Evolutionary conservation across 1,140 invertebrate genomes (phyloP), one percentile per base, ranked within the genome.

Genomic region (Drosophila virilis): DNA sequence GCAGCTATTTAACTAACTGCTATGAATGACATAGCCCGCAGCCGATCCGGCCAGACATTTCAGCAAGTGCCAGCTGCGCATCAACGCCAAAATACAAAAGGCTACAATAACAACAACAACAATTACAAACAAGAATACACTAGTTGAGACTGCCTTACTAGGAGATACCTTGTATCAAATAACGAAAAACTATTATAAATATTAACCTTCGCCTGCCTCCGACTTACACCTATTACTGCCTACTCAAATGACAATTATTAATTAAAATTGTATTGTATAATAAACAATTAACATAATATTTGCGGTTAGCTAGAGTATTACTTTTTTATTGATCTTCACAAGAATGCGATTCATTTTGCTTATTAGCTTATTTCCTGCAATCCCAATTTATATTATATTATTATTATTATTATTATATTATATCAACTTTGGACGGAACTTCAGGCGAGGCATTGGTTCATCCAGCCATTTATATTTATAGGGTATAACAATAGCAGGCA

Each of bases 61-160:
- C 83, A 86, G 82, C 82, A 86, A 86, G 78, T 86, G 82, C 83
- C 82, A 86, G 73, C 68, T 65, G 86, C 81, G 83, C 82, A 88
- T 86, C 82, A 86, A 86, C 82, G 82, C 82, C 82, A 81, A 86
- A 86, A 82, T 71, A 85, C 82, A 85, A 86, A 88, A 79, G 78
- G 51, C 74, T 48, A 17, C 67, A 38, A 65, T 6, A 46, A 51
- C 59, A 38, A 37, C 40, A 50, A 38, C 78, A 78, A 75, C 43
- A 28, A 22, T 42, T 22, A 35, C 2, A 74, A 80, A 71, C 38
- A 45, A n/a, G 13, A 22, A 17, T 60, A 7, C n/a, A 33, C 32
- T n/a, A 59, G 13, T 46, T 45, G 55, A 17, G 40, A 13, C 17
- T 50, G 52, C 52, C 9, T n/a, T 10, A 38, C 64, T 58, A 15